Evolutionary conservation across 2,888 invertebrate species (phyloP), one percentile per base, ranked within the genome.

Genomic region (Desoria tigrina): DNA sequence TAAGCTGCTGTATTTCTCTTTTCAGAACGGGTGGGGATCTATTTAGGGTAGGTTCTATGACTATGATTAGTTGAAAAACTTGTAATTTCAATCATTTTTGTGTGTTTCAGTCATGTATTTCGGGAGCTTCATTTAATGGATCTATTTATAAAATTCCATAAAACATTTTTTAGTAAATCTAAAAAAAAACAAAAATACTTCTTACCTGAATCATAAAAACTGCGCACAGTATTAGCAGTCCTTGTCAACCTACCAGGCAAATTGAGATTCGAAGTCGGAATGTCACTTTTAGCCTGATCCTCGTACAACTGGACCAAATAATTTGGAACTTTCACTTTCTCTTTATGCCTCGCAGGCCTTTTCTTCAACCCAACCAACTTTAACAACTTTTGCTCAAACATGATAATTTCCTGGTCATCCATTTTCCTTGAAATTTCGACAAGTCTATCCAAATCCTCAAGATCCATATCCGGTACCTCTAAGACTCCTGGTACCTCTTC

Each of bases 171-270:
- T 54, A 54, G 37, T 11, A 6, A 24, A 9, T 54, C 27, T 24
- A 21, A 7, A 56, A 56, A 18, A 3, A 16, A 28, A 28, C 27
- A 56, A 4, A 18, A 37, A 23, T 28, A 4, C 3, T 28, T 81
- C 85, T 83, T 80, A 89, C 88, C 88, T 80, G 85, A 83, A 83
- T 92, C 91, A 78, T 86, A 85, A 83, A 88, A 92, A 81, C 90
- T 89, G 79, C 92, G 84, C 72, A 90, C 88, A 62, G 91, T 92
- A 81, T 92, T 92, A 76, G 92, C 90, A 75, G 87, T 86, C 78
- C 87, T 86, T 72, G 88, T 86, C 78, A 86, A 82, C 76, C 86
- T 81, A 70, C 88, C 88, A 63, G 85, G 85, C 77, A 84, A 87
- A 79, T 86, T 86, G 76, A 88, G 84, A 77, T 84, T 83, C 54